Base-by-base conservation (phyloP, 1,140 invertebrate species). In the Araneus ventricosus region DNA sequence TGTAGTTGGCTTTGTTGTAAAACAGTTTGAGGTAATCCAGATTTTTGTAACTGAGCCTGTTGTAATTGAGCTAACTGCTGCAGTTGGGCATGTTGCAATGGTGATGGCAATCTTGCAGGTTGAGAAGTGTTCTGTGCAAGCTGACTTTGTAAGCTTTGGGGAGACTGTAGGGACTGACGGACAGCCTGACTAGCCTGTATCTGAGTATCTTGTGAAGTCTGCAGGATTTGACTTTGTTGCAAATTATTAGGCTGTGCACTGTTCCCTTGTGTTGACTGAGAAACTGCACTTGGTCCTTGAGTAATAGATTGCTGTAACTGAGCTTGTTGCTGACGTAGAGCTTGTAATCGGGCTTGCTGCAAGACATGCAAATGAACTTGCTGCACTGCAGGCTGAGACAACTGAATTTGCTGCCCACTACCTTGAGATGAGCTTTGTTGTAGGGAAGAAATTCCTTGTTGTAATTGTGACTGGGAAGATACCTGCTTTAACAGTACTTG, bases 351-450 rank as follows among this genome's bases (percentile, higher is more conserved):
- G 80, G 94, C 91, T 41, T 90, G 88, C 52, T 86, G 88, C 30
- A 93, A 61, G 41, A 92, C 89, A 86, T 94, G 94, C 34, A 94
- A 41, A 4, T 94, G 93, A 61, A 94, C 90, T 84, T 92, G 93
- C 27, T 94, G 91, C 14, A 94, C 70, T 37, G 89, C 75, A 80
- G 94, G 52, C 61, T 94, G 93, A n/a, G 94, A 88, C 52, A 70
- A 63, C 4, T 85, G 87, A 61, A 70, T 86, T 84, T 87, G 94
- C 34, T 94, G 92, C 22, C 22, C 89, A 39, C n/a, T 22, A 75
- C 24, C 39, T 80, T 92, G 91, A 4, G 90, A 67, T 7, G 89
- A 59, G 24, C 37, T 45, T 4, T 89, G 93, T 45, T 75, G 41
- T 30, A 67, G 7, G 61, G 92, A 27, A 70, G 79, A 37, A 4